Evolutionary conservation across 1,140 invertebrate genomes (phyloP), one percentile per base, ranked within the genome.

Genomic region (Drosophila ficusphila): DNA sequence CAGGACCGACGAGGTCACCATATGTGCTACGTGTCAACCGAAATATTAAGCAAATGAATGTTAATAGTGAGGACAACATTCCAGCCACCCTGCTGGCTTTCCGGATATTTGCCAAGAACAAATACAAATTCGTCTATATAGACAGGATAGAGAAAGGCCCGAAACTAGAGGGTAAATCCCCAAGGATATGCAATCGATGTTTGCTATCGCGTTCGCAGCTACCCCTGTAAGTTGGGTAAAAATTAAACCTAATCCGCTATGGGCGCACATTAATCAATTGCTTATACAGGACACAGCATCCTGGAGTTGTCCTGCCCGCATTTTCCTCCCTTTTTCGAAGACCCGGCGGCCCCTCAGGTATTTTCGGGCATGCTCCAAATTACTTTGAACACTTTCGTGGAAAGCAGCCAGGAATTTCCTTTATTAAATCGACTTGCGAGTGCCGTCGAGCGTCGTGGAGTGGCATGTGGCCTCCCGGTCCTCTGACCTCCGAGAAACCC

Each of bases 241-340:
- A 88, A 88, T 89, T 88, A 88, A 89, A 83, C 78, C 74, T 89
- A 89, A 88, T 88, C 74, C 78, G 82, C 78, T 65, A 65, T 60
- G 81, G 79, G 82, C 64, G 65, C 60, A 88, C 82, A 88, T 88
- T 88, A 88, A 88, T 88, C 82, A 88, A 88, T 88, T 89, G 83
- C 82, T 69, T 86, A 88, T 79, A 77, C 79, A 72, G 29, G 46
- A 9, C 38, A 19, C n/a, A n/a, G n/a, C n/a, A 48, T 33, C 34
- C 62, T 33, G 25, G 21, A 61, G 36, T 25, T 42, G 14, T 21
- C 31, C 56, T 36, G 29, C 56, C 60, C 56, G 60, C 60, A 64
- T 60, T 23, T 29, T 19, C 31, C 31, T 25, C 19, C n/a, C 42
- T 36, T n/a, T n/a, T n/a, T 54, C 48, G 9, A 23, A 34, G 34